phyloP scores from a whole-genome alignment of 2,888 invertebrate species.

The Heteromurus nitidus region DNA sequence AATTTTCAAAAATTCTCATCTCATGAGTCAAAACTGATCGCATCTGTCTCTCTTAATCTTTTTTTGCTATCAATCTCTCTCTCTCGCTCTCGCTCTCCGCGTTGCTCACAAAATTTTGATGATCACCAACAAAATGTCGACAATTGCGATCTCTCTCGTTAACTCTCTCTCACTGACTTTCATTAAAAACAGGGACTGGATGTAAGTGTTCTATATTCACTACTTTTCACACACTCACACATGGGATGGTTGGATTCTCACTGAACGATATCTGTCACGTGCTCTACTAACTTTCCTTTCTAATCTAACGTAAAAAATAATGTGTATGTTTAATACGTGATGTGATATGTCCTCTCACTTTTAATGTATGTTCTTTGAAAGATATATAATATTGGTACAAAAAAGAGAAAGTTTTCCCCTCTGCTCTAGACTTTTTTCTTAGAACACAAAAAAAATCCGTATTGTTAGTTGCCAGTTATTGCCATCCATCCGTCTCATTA shows the following conservation, averaged over 20 bases:
- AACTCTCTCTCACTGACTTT: constrained; percentile 57
- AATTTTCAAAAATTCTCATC: constrained; percentile 32
- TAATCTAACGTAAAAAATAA: too few species aligned
- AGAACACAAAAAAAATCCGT: too few species aligned
- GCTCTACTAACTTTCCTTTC: constrained; percentile 49
- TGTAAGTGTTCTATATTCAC: constrained; percentile 62
- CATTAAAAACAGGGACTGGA: constrained; percentile 64
- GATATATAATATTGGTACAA: too few species aligned
- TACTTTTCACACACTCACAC: constrained; percentile 63
- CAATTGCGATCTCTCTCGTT: constrained; percentile 50
- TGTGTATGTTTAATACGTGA: too few species aligned
- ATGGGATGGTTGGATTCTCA: constrained; percentile 64
- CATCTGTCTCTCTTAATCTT: constrained; percentile 31
- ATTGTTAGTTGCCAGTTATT: too few species aligned
- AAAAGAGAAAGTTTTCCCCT: too few species aligned
- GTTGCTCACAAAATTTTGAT: constrained; percentile 7
- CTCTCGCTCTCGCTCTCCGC: constrained; percentile 20
- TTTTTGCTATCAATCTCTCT: constrained; percentile 31
- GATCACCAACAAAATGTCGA: constrained; percentile 26
- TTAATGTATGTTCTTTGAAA: too few species aligned
- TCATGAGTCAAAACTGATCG: constrained; percentile 41
- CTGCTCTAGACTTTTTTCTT: too few species aligned
- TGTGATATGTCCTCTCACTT: too few species aligned
- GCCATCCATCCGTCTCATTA: too few species aligned
- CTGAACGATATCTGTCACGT: constrained; percentile 62